Evolutionary conservation across 2,797 vertebrate species (phyloP).

Genomic region (Meda fulgida): DNA sequence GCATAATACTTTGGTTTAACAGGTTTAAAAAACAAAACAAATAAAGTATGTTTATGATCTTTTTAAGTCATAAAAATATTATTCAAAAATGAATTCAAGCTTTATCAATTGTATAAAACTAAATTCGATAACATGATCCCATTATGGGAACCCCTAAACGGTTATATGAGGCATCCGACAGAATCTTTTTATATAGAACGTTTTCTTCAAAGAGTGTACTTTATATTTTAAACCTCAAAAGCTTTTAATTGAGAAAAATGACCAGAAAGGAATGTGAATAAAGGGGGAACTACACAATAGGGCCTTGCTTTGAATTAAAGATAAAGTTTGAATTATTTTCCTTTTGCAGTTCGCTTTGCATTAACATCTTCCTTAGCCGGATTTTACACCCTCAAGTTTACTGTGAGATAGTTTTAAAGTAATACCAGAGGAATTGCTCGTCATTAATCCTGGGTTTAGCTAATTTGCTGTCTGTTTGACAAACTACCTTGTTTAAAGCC

Average conservation of each 20-base stretch:
- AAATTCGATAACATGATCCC: not conserved
- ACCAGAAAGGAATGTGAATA: not conserved
- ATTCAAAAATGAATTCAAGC: not conserved
- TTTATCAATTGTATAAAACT: not conserved
- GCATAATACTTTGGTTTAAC: not conserved
- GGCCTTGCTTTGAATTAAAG: not conserved
- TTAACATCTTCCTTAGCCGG: not conserved
- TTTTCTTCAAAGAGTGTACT: not conserved
- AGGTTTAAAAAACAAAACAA: too few relatives aligned
- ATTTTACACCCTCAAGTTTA: not conserved
- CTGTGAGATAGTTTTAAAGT: not conserved
- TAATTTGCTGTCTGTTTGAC: constrained; percentile 32
- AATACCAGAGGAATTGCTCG: not conserved
- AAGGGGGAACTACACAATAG: not conserved
- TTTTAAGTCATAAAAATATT: too few relatives aligned
- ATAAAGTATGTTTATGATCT: too few relatives aligned
- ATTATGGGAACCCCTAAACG: not conserved
- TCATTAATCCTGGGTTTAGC: constrained; percentile 15
- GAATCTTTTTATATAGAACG: not conserved
- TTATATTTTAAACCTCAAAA: not conserved
- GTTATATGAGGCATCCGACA: not conserved
- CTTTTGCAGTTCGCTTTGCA: not conserved
- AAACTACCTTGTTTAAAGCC: constrained; percentile 21
- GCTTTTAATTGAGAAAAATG: not conserved
- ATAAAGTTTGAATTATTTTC: not conserved